Evolutionary conservation across 1,140 invertebrate species (phyloP).

Genomic region (Pomacea maculata): DNA sequence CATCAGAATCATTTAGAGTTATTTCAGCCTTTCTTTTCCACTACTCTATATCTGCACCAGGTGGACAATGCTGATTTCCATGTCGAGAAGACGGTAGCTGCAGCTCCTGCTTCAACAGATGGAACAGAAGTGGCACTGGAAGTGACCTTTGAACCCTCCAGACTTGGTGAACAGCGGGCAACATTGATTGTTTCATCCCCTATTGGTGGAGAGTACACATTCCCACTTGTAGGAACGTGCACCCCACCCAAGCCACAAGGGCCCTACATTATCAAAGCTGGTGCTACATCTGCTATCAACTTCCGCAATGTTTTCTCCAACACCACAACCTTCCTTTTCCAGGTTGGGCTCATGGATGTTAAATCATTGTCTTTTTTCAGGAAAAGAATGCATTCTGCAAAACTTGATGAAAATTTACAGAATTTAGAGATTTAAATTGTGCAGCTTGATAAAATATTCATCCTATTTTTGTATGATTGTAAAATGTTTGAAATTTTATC

Average conservation of each 20-base stretch:
- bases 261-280: constrained; percentile 62
- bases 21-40: not conserved
- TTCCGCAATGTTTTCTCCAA: constrained; percentile 64
- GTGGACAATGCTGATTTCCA: constrained; percentile 64
- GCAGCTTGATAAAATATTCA: no score
- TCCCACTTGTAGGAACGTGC: constrained; percentile 64
- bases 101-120: constrained; percentile 59
- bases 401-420: no score
- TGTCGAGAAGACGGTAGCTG: constrained; percentile 63
- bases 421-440: no score
- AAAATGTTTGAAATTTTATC: no score
- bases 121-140: constrained; percentile 64
- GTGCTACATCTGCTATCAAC: constrained; percentile 57
- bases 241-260: constrained; percentile 65
- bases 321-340: constrained; percentile 62
- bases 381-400: no score
- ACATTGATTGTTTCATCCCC: constrained; percentile 56
- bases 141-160: constrained; percentile 64
- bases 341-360: constrained; percentile 25
- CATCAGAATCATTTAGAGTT: not conserved
- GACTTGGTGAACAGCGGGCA: constrained; percentile 59
- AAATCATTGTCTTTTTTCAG: no score
- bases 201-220: constrained; percentile 62
- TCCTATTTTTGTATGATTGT: no score
- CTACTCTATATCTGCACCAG: constrained; percentile 39